phyloP scores from a whole-genome alignment of 2,888 invertebrate genomes.

The Cybosia mesomella region DNA sequence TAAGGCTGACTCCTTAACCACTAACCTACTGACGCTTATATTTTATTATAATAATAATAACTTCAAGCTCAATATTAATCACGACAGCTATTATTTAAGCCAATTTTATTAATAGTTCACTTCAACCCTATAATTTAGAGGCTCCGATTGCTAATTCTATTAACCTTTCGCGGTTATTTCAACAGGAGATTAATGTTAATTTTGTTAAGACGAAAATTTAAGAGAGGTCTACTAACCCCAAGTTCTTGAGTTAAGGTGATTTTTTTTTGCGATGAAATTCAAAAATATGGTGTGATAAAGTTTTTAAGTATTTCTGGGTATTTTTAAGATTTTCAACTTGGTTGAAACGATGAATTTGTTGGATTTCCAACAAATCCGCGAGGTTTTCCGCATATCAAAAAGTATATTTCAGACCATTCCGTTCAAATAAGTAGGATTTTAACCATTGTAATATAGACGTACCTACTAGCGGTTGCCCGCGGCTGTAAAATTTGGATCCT shows the following conservation, averaged over 20 bases:
- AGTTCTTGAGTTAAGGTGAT: conserved; percentile 14
- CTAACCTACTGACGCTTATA: too few relatives aligned
- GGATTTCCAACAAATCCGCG: too few relatives aligned
- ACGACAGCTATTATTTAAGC: conserved; percentile 21
- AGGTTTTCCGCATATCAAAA: too few relatives aligned
- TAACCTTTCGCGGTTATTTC: conserved; percentile 39
- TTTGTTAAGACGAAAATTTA: conserved; percentile 41
- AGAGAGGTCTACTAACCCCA: not conserved
- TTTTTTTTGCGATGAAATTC: conserved; percentile 45
- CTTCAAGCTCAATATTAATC: not conserved
- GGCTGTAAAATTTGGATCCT: too few relatives aligned
- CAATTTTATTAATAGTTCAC: conserved; percentile 4
- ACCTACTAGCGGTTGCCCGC: too few relatives aligned
- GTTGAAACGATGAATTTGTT: too few relatives aligned
- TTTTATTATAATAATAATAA: not conserved
- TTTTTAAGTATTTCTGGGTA: not conserved
- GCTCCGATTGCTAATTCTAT: conserved; percentile 31
- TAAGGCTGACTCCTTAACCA: too few relatives aligned
- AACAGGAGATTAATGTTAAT: conserved; percentile 44
- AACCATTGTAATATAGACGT: too few relatives aligned
- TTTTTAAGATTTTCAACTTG: not conserved
- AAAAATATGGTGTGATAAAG: conserved; percentile 31
- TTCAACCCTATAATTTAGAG: conserved; percentile 15
- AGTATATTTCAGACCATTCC: too few relatives aligned
- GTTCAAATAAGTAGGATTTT: not conserved